Evolutionary conservation across 2,113 vertebrate genomes (phyloP), one percentile per base, ranked within the genome.

Genomic region (Protomyctophum bolini): DNA sequence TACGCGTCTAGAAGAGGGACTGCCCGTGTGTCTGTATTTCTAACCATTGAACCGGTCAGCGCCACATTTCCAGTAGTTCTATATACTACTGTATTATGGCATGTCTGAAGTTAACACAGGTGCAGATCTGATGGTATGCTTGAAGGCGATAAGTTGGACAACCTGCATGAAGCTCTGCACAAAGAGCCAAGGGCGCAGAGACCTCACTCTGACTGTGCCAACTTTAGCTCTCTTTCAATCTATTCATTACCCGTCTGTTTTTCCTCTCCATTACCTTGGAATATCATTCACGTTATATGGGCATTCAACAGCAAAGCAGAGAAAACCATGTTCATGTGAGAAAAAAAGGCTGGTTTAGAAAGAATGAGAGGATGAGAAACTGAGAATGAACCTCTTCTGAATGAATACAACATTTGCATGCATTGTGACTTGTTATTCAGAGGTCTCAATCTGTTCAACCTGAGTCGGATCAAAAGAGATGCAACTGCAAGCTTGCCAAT

Each of bases 251-350:
- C 60, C 10, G 15, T 63, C 6, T 3, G 21, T 79, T 45, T 52
- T 56, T 55, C 58, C 60, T 66, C 48, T 49, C 66, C 73, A 21
- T 10, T 8, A 47, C 47, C 45, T 14, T 11, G 33, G 70, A 76
- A 69, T 15, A 76, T 72, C 56, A 66, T 68, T 85, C 74, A 83
- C 66, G 77, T 86, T 80, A 73, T 60, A 59, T 33, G 51, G 75
- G 77, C 7, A 55, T 58, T 85, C 56, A 76, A 76, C 70, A 70
- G 67, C 10, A 69, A 62, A 63, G 62, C 51, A 45, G 59, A 57
- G 68, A 66, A 61, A 75, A 66, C 12, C 41, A 0, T 68, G 57
- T 74, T 63, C 77, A 82, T 70, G 60, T 70, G 67, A 63, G 60
- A 66, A 72, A 14, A 0, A 48, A 10, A 59, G 47, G 68, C 54